phyloP scores from a whole-genome alignment of 2,113 vertebrate genomes.

The Leucoraja erinaceus region DNA sequence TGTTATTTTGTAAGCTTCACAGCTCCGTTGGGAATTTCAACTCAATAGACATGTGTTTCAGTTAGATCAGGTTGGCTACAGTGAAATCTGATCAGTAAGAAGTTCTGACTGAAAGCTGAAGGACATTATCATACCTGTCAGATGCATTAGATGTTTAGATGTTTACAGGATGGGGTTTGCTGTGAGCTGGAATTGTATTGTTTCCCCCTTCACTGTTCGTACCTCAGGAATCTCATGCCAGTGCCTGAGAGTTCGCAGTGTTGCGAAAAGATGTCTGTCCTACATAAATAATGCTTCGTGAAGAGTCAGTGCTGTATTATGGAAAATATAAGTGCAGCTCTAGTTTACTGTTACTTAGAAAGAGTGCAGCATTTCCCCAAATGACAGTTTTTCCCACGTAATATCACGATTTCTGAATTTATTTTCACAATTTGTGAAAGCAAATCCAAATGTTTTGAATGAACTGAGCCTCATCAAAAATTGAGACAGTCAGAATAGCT shows the following conservation, averaged over 20 bases:
- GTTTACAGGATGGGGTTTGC: not conserved
- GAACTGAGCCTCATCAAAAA: not conserved
- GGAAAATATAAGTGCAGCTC: not conserved
- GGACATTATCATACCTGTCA: not conserved
- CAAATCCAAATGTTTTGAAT: constrained; percentile 6
- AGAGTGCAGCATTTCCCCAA: not conserved
- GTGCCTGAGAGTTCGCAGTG: not conserved
- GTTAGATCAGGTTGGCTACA: not conserved
- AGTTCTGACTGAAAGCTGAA: not conserved
- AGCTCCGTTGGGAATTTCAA: not conserved
- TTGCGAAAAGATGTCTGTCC: not conserved
- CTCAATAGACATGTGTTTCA: not conserved
- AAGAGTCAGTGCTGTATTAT: not conserved
- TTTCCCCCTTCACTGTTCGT: not conserved
- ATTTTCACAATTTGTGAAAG: not conserved
- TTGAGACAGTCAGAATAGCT: not conserved
- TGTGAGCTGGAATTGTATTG: not conserved
- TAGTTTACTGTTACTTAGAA: not conserved
- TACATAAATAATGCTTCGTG: not conserved
- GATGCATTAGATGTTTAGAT: not conserved
- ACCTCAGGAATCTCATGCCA: not conserved
- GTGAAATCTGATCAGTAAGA: not conserved
- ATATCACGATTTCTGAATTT: not conserved
- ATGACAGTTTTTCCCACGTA: not conserved
- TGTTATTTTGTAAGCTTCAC: not conserved